These are phyloP conservation scores for Himalopsyche tibetana DNA, from an alignment of 2,888 invertebrate species.

Conservation along the genomic window DNA sequence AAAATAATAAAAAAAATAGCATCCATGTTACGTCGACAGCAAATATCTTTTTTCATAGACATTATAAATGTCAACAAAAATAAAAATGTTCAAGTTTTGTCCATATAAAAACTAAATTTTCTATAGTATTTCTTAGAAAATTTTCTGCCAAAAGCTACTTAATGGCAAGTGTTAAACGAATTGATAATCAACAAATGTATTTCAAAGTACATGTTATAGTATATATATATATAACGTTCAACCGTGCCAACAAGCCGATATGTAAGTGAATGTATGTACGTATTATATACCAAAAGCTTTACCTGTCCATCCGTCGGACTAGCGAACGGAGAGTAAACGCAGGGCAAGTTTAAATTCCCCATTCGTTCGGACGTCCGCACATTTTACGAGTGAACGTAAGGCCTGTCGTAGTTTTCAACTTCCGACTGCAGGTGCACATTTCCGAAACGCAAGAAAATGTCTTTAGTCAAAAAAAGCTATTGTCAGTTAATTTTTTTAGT, in stretches of 20 bases:
- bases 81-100: too few relatives aligned
- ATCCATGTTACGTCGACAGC: too few relatives aligned
- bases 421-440: constrained; percentile 44
- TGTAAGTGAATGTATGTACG: neutral
- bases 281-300: constrained; percentile 43
- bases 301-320: constrained; percentile 56
- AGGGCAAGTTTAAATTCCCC: constrained; percentile 62
- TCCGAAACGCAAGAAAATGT: constrained; percentile 18
- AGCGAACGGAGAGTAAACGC: constrained; percentile 2
- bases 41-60: too few relatives aligned
- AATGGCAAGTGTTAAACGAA: constrained; percentile 59
- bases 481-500: too few relatives aligned
- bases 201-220: neutral
- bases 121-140: neutral
- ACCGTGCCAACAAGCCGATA: neutral
- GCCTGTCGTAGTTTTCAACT: constrained; percentile 54
- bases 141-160: constrained; percentile 52
- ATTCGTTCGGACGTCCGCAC: constrained; percentile 59
- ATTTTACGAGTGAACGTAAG: constrained; percentile 48
- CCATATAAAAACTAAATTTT: neutral
- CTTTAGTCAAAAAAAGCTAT: too few relatives aligned
- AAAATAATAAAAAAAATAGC: too few relatives aligned
- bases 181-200: constrained; percentile 63
- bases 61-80: too few relatives aligned
- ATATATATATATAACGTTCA: neutral